phyloP scores from a whole-genome alignment of 2,797 vertebrate genomes.

The Leptodactylus fallax region DNA sequence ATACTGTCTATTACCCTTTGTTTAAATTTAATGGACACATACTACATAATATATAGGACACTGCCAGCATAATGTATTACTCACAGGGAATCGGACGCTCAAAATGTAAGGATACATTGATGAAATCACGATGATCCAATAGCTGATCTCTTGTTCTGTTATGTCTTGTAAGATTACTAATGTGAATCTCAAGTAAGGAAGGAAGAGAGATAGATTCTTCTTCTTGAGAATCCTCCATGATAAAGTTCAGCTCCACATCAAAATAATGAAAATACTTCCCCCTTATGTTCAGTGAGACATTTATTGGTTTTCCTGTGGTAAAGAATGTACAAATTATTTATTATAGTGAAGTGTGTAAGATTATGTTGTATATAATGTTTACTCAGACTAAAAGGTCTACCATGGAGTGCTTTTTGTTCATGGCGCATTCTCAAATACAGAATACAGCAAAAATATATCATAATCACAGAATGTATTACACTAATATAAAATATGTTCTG shows the following conservation, averaged over 20 bases:
- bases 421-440: too few relatives aligned
- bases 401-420: too few relatives aligned
- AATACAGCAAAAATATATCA: too few relatives aligned
- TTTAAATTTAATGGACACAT: too few relatives aligned
- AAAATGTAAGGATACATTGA: slow-evolving; percentile 47
- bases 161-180: slow-evolving; percentile 20
- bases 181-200: slow-evolving; percentile 28
- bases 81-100: slow-evolving; percentile 39
- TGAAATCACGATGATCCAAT: neutral
- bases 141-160: neutral
- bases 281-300: neutral
- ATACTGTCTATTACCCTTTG: too few relatives aligned
- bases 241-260: slow-evolving; percentile 11
- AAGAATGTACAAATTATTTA: slow-evolving; percentile 1
- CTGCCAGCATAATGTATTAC: neutral
- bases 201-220: neutral
- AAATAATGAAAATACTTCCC: slow-evolving; percentile 26
- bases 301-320: neutral
- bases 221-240: slow-evolving; percentile 17
- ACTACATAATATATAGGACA: too few relatives aligned
- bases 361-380: neutral
- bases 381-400: too few relatives aligned
- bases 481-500: too few relatives aligned
- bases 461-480: too few relatives aligned
- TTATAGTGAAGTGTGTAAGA: neutral